Evolutionary conservation across 2,113 vertebrate species (phyloP).

Genomic region (Acanthisitta chloris): DNA sequence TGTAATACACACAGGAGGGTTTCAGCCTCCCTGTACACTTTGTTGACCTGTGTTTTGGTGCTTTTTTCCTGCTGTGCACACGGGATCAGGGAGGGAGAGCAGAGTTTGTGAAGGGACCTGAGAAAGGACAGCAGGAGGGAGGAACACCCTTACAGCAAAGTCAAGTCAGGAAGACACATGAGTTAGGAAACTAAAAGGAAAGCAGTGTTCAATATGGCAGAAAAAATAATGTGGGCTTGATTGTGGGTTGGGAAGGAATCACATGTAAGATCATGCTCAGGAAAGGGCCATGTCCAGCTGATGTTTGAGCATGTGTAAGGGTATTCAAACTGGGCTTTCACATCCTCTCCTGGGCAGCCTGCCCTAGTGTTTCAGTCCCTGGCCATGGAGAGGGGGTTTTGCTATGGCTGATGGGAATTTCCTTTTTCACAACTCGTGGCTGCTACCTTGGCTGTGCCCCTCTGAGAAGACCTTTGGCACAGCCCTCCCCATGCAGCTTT

Average conservation of each 20-base stretch:
- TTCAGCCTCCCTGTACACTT: background rate
- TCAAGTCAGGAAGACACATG: background rate
- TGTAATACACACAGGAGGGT: background rate
- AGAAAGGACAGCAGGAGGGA: background rate
- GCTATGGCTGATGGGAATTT: background rate
- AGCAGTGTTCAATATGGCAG: background rate
- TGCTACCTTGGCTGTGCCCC: background rate
- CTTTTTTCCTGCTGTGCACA: background rate
- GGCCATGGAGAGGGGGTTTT: background rate
- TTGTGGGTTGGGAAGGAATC: background rate
- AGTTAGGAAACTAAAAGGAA: background rate
- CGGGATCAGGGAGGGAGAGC: background rate
- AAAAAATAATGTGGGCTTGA: background rate
- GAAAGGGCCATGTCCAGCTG: accelerated
- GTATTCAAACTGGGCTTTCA: background rate
- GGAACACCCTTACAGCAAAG: background rate
- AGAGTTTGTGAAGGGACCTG: background rate
- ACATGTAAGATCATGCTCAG: background rate
- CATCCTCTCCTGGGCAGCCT: background rate
- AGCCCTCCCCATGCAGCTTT: accelerated
- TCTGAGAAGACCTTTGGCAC: background rate
- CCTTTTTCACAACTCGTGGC: background rate
- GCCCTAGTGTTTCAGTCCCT: background rate
- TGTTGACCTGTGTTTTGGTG: background rate
- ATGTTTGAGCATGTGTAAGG: background rate